Evolutionary conservation across 1,140 invertebrate species (phyloP).

Genomic region (Drosophila triauraria): DNA sequence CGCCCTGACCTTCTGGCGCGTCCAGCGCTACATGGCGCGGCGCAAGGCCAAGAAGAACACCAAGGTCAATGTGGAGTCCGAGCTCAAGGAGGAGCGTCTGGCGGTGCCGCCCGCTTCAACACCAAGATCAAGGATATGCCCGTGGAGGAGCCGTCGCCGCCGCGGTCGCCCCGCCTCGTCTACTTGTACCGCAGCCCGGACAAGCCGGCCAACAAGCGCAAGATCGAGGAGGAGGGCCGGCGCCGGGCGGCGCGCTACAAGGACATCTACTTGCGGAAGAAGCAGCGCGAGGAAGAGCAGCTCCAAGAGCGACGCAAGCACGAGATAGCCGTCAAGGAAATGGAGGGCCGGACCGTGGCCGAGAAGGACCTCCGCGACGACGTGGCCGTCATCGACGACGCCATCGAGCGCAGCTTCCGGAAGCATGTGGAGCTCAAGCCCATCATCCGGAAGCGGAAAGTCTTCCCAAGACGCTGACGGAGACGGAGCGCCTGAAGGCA

Average conservation of each 20-base stretch:
- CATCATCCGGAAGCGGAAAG: constrained; percentile 48
- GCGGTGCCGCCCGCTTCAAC: constrained; percentile 49
- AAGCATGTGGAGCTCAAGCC: constrained; percentile 66
- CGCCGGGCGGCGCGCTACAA: constrained; percentile 70
- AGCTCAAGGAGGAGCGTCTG: constrained; percentile 58
- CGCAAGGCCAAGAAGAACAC: constrained; percentile 54
- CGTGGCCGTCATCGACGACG: constrained; percentile 67
- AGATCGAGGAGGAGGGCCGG: constrained; percentile 54
- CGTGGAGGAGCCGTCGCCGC: not conserved
- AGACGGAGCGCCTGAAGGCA: constrained; percentile 70
- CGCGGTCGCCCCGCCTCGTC: constrained; percentile 32
- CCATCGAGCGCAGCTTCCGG: constrained; percentile 66
- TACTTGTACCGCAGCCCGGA: constrained; percentile 63
- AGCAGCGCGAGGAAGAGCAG: constrained; percentile 27
- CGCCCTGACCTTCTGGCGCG: constrained; percentile 63
- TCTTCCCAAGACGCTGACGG: constrained; percentile 71
- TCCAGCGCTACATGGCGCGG: constrained; percentile 66
- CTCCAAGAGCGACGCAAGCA: constrained; percentile 21
- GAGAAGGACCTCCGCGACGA: constrained; percentile 56
- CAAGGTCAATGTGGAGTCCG: constrained; percentile 52
- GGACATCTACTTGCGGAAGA: constrained; percentile 67
- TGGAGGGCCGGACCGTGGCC: constrained; percentile 57
- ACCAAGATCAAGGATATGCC: constrained; percentile 60
- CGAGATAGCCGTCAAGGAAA: constrained; percentile 43
- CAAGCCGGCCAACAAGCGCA: constrained; percentile 61